These are phyloP conservation scores for Poeciliopsis turrubarensis DNA, from an alignment of 2,113 vertebrate genomes.

Conservation along the genomic window DNA sequence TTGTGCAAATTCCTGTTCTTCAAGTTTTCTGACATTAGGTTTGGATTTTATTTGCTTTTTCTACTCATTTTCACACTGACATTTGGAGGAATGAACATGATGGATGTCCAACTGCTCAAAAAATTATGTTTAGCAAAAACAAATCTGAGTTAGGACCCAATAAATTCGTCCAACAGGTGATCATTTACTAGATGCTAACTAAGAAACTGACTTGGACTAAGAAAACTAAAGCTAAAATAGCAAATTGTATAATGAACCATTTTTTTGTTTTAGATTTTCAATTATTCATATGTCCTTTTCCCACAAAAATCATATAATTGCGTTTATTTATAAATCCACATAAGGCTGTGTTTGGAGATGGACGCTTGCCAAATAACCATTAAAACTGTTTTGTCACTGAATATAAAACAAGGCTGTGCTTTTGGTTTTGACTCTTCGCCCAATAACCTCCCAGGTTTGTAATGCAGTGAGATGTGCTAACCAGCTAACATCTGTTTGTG, in stretches of 20 bases:
- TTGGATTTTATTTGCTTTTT: background rate
- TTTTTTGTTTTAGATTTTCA: no score
- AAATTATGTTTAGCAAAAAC: no score
- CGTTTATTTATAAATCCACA: background rate
- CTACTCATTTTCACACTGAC: background rate
- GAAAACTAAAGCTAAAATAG: no score
- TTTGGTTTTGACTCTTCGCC: background rate
- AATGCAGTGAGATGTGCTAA: background rate
- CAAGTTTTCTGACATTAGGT: background rate
- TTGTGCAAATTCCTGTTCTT: background rate
- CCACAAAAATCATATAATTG: no score
- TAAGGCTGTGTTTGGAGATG: background rate
- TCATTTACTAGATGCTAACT: no score
- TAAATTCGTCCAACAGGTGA: no score
- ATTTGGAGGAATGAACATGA: no score
- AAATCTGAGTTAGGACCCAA: no score
- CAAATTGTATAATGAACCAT: no score
- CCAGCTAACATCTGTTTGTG: background rate
- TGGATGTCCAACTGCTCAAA: no score
- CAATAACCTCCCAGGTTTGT: background rate
- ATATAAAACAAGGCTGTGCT: background rate
- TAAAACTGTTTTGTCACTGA: background rate
- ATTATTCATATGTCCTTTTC: no score
- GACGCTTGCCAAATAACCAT: background rate
- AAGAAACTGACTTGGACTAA: no score